A percentile compares a stretch with the other conserved stretches of the same genome.
Conservation (phyloP, 2,888 invertebrate genomes). For the Caenorhabditis japonica region DNA sequence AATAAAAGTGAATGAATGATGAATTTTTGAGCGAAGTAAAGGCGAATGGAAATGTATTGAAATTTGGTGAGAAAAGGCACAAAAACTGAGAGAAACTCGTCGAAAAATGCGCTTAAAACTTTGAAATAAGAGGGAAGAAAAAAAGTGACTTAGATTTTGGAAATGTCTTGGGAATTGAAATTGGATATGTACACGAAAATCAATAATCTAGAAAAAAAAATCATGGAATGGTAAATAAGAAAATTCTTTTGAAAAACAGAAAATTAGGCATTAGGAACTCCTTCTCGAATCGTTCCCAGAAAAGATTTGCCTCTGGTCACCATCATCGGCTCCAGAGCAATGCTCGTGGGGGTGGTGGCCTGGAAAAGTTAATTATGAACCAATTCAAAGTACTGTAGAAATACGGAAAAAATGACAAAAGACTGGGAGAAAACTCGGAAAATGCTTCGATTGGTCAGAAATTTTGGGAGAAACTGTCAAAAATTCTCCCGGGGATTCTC, state of each 20-base stretch:
- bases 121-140: background rate
- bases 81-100: too few species aligned
- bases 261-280: constrained; percentile 12
- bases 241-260: background rate
- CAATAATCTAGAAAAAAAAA: constrained; percentile 1
- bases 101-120: too few species aligned
- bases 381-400: background rate
- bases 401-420: too few species aligned
- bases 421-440: too few species aligned
- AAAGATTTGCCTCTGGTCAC: constrained; percentile 37
- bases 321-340: constrained; percentile 14
- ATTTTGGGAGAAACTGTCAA: too few species aligned
- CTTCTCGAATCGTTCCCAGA: constrained; percentile 28
- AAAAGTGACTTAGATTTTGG: constrained; percentile 29
- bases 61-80: too few species aligned
- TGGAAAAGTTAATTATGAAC: background rate
- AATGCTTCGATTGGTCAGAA: too few species aligned
- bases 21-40: too few species aligned
- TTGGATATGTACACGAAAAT: background rate
- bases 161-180: constrained; percentile 1
- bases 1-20: too few species aligned
- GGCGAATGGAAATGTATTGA: too few species aligned
- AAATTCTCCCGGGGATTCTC: too few species aligned
- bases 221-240: constrained; percentile 3
- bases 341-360: constrained; percentile 9